Evolutionary conservation across 2,888 invertebrate species (phyloP).

Genomic region (Dryococelus australis): DNA sequence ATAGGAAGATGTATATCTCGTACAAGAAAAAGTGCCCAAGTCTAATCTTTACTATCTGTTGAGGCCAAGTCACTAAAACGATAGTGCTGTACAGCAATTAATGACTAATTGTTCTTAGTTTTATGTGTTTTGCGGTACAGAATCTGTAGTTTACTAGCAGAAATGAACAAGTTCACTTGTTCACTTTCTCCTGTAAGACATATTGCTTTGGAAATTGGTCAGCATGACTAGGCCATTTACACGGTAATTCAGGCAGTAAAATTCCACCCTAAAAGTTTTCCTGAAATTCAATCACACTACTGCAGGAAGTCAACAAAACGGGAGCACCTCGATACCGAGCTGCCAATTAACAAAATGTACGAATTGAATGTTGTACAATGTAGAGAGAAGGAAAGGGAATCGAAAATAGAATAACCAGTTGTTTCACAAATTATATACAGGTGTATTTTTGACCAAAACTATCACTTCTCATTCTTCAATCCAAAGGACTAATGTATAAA

Average conservation of each 20-base stretch:
- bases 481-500: constrained; percentile 19
- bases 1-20: too few relatives aligned
- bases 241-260: constrained; percentile 5
- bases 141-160: too few relatives aligned
- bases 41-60: too few relatives aligned
- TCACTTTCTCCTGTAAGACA: too few relatives aligned
- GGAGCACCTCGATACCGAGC: neutral
- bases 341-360: constrained; percentile 22
- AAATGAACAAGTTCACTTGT: too few relatives aligned
- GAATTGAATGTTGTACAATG: neutral
- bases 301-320: neutral
- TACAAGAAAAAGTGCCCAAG: too few relatives aligned
- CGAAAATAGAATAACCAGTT: neutral
- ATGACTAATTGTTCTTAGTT: neutral
- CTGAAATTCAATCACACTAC: neutral
- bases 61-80: too few relatives aligned
- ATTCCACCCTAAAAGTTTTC: neutral
- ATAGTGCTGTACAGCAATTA: neutral
- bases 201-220: neutral
- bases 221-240: neutral
- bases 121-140: neutral
- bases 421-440: neutral
- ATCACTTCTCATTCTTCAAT: constrained; percentile 18
- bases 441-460: neutral
- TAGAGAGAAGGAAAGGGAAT: neutral